phyloP scores from a whole-genome alignment of 92 coral and sea anemone genomes.

The Paragorgia papillata region DNA sequence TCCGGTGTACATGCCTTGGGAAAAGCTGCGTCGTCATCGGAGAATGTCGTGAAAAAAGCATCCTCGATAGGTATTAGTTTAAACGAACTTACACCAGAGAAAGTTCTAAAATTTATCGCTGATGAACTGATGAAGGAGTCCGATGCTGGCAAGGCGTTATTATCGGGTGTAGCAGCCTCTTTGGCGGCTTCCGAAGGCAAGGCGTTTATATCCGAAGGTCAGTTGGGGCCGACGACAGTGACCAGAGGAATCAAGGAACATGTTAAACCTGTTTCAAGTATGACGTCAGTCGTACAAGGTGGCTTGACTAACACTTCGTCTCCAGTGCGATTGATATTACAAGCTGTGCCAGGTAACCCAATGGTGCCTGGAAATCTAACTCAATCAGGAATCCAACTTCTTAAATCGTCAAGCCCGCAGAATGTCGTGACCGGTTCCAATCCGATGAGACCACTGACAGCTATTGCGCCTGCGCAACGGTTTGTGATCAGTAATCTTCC shows the following conservation, averaged over 20 bases:
- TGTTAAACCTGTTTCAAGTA: slow-evolving; percentile 27
- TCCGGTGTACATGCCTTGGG: background rate
- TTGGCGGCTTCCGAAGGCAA: slow-evolving; percentile 33
- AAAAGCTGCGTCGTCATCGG: background rate
- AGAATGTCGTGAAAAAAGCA: slow-evolving; percentile 16
- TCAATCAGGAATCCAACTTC: slow-evolving; percentile 16
- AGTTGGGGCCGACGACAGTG: slow-evolving; percentile 2
- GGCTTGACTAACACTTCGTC: slow-evolving; percentile 12
- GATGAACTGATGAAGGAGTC: slow-evolving; percentile 45
- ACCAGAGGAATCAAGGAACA: background rate
- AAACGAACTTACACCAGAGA: slow-evolving; percentile 19
- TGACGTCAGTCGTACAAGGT: slow-evolving; percentile 8
- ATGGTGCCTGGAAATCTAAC: slow-evolving; percentile 3
- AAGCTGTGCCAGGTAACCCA: slow-evolving; percentile 34
- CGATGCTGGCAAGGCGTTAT: slow-evolving; percentile 36
- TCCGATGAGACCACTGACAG: slow-evolving; percentile 20
- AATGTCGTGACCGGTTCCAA: slow-evolving; percentile 4
- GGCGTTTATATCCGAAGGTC: background rate
- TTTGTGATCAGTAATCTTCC: slow-evolving; percentile 29
- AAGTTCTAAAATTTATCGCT: slow-evolving; percentile 33
- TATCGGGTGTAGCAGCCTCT: slow-evolving; percentile 36
- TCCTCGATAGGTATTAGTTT: background rate
- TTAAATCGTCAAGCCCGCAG: slow-evolving; percentile 4
- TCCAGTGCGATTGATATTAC: slow-evolving; percentile 21
- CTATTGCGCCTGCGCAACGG: slow-evolving; percentile 42